Conservation (phyloP, 1,140 invertebrate genomes). For the Tetranychus cinnabarinus region DNA sequence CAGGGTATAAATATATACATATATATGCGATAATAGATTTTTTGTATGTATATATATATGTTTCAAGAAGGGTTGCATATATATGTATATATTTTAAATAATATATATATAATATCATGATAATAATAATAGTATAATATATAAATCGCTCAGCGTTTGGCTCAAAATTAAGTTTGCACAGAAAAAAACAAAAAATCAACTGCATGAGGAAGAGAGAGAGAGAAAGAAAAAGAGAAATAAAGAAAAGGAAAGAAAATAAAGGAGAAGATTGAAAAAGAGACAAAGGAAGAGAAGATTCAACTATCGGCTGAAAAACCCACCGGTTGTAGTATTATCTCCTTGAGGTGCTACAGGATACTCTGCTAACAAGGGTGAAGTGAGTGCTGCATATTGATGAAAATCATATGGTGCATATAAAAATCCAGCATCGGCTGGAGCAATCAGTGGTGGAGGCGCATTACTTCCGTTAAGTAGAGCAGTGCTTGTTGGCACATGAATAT, state of each 20-base stretch:
- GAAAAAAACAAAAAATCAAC: background rate
- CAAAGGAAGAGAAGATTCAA: background rate
- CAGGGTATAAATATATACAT: too few relatives aligned
- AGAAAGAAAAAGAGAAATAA: background rate
- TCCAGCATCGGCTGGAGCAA: conserved; percentile 11
- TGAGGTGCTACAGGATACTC: conserved; percentile 55
- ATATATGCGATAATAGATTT: too few relatives aligned
- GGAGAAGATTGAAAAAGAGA: background rate
- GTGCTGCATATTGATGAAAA: conserved; percentile 63
- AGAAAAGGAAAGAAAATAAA: background rate
- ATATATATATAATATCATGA: too few relatives aligned
- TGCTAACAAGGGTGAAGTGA: conserved; percentile 51
- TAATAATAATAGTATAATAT: background rate
- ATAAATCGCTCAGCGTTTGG: background rate
- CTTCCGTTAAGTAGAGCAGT: conserved; percentile 39
- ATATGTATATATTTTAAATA: too few relatives aligned
- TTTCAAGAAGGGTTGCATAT: too few relatives aligned
- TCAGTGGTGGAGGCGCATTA: conserved; percentile 25
- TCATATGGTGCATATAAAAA: conserved; percentile 58
- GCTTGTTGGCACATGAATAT: conserved; percentile 44
- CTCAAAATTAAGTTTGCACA: background rate
- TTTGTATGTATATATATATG: too few relatives aligned
- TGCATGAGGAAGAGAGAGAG: background rate
- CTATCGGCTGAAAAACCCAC: conserved; percentile 43
- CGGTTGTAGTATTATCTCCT: conserved; percentile 28